Percentiles rank a stretch among this genome's conserved stretches.
phyloP scores from a whole-genome alignment of 2,113 vertebrate genomes.

The Anarhynchus alexandrinus region DNA sequence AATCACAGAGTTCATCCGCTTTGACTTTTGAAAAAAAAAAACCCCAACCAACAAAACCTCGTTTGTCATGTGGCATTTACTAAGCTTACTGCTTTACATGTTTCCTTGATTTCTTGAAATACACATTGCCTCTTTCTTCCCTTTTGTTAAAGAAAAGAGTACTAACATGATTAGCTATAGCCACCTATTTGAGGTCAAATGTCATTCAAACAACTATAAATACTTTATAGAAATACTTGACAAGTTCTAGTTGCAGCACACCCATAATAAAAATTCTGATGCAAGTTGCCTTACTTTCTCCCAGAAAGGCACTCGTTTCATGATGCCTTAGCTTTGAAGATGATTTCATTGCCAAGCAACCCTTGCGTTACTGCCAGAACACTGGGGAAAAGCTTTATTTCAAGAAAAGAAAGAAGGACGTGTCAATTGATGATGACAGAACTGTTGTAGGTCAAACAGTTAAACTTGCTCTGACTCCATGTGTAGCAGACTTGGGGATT shows the following conservation, averaged over 20 bases:
- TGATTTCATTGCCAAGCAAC: slow-evolving; percentile 13
- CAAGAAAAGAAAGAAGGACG: neutral
- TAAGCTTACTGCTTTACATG: neutral
- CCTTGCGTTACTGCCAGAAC: slow-evolving; percentile 5
- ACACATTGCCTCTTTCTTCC: neutral
- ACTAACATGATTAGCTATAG: neutral
- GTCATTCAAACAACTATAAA: neutral
- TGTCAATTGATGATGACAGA: slow-evolving; percentile 28
- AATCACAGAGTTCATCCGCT: neutral
- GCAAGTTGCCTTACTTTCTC: neutral
- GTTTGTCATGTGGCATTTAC: neutral
- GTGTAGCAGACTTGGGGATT: neutral
- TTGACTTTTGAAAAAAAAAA: neutral
- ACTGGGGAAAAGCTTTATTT: slow-evolving; percentile 23
- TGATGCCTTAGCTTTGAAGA: slow-evolving; percentile 11
- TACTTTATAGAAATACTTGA: neutral
- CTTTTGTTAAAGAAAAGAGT: neutral
- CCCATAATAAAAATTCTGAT: neutral
- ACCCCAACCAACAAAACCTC: neutral
- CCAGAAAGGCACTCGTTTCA: neutral
- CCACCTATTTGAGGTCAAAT: neutral
- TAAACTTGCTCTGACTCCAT: neutral
- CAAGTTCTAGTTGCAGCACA: neutral
- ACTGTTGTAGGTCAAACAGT: slow-evolving; percentile 35
- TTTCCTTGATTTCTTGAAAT: neutral